Conservation (phyloP, 2,888 invertebrate genomes). For the Parnassius glacialis region DNA sequence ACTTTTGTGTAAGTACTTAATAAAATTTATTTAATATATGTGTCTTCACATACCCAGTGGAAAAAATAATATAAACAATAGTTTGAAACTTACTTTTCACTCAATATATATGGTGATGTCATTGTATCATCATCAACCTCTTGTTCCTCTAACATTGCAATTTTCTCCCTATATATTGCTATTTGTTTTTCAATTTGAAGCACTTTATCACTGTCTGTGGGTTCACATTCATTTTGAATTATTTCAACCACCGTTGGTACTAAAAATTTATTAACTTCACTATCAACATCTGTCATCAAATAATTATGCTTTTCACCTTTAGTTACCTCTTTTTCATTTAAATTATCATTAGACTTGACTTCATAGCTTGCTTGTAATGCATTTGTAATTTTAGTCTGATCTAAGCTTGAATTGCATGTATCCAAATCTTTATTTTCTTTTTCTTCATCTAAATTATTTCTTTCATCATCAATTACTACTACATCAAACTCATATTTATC, state of each 20-base stretch:
- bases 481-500: conserved; percentile 28
- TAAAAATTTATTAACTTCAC: conserved; percentile 9
- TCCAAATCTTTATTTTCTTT: conserved; percentile 25
- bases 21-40: too few relatives aligned
- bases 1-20: too few relatives aligned
- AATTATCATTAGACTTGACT: neutral
- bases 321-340: neutral
- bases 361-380: neutral
- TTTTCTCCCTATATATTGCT: conserved; percentile 34
- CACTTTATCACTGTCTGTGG: neutral
- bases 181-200: conserved; percentile 37
- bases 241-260: conserved; percentile 15
- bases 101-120: conserved; percentile 43
- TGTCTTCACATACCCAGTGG: too few relatives aligned
- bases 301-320: neutral
- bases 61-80: too few relatives aligned
- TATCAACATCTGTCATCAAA: conserved; percentile 8
- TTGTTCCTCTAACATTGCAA: conserved; percentile 43
- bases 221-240: neutral
- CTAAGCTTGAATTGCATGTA: conserved; percentile 1
- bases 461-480: conserved; percentile 13
- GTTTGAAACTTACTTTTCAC: conserved; percentile 44
- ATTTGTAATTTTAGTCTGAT: conserved; percentile 5
- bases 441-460: conserved; percentile 6
- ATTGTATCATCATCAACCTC: conserved; percentile 43